Evolutionary conservation across 2,888 invertebrate genomes (phyloP).

Genomic region (Apoderus coryli): DNA sequence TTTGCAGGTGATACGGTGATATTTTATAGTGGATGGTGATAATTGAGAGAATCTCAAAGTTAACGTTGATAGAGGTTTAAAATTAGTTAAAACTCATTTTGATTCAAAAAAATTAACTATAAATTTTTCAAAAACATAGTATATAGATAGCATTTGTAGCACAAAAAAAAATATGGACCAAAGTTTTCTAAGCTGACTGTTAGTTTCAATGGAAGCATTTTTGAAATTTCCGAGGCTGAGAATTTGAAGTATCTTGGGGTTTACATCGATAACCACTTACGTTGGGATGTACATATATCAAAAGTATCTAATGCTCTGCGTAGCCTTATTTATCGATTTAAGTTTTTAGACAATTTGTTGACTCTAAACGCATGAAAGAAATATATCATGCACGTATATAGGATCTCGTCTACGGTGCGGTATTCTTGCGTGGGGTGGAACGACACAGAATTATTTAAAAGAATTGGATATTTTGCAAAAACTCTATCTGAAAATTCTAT

Average conservation of each 20-base stretch:
- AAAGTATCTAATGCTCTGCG: not conserved
- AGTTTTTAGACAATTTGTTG: not conserved
- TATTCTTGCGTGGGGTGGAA: conserved; percentile 4
- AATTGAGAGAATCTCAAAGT: not conserved
- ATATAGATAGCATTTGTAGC: too few relatives aligned
- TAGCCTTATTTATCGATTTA: conserved; percentile 1
- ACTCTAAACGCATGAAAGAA: not conserved
- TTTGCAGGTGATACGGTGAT: conserved; percentile 1
- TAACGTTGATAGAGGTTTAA: not conserved
- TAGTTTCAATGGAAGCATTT: too few relatives aligned
- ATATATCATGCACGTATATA: not conserved
- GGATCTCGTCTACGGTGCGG: not conserved
- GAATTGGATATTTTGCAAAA: conserved; percentile 3
- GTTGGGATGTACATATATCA: not conserved
- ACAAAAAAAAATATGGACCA: too few relatives aligned
- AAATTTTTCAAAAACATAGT: conserved; percentile 4
- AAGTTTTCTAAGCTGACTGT: too few relatives aligned
- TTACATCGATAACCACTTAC: not conserved
- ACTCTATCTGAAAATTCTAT: conserved; percentile 1
- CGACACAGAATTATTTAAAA: not conserved
- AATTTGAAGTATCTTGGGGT: too few relatives aligned
- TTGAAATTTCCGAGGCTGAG: too few relatives aligned
- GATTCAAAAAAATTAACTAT: conserved; percentile 1
- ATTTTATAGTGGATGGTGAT: conserved; percentile 5
- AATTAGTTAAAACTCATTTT: conserved; percentile 1